These are phyloP conservation scores for Clarias gariepinus DNA, from an alignment of 2,113 vertebrate species.

Conservation along the genomic window DNA sequence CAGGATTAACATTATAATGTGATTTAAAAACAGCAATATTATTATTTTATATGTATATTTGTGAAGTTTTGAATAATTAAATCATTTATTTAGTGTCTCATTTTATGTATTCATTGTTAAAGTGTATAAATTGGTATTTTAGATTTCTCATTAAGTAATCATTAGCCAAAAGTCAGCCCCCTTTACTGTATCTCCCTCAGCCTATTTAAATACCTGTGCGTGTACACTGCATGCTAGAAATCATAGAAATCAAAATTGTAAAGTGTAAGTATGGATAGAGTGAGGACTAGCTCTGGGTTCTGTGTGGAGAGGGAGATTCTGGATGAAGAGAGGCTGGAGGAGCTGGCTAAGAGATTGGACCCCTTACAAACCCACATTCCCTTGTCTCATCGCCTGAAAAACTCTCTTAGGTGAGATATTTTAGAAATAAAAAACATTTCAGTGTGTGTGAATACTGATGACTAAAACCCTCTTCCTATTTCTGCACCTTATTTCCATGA, in stretches of 20 bases:
- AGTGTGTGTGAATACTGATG: background rate
- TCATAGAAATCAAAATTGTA: background rate
- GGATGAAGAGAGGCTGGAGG: conserved; percentile 82
- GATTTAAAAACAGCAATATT: background rate
- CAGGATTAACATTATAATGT: background rate
- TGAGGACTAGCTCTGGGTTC: conserved; percentile 56
- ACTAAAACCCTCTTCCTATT: too few relatives aligned
- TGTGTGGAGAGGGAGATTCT: conserved; percentile 70
- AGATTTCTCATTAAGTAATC: conserved; percentile 54
- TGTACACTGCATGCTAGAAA: background rate
- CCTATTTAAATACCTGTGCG: conserved; percentile 35
- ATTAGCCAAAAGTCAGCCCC: conserved; percentile 55
- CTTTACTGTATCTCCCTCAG: background rate
- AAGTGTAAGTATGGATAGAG: conserved; percentile 54
- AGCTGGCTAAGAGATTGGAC: conserved; percentile 69
- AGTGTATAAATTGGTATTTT: conserved; percentile 22
- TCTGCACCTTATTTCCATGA: background rate
- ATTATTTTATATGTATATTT: too few relatives aligned
- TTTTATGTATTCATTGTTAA: background rate
- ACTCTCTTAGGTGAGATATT: conserved; percentile 66
- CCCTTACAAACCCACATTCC: conserved; percentile 50
- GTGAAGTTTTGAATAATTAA: background rate
- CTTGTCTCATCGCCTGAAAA: conserved; percentile 60
- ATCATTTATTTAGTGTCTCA: background rate
- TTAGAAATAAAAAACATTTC: background rate